Conservation (phyloP, 2,113 vertebrate genomes). For the Cyrtonyx montezumae region DNA sequence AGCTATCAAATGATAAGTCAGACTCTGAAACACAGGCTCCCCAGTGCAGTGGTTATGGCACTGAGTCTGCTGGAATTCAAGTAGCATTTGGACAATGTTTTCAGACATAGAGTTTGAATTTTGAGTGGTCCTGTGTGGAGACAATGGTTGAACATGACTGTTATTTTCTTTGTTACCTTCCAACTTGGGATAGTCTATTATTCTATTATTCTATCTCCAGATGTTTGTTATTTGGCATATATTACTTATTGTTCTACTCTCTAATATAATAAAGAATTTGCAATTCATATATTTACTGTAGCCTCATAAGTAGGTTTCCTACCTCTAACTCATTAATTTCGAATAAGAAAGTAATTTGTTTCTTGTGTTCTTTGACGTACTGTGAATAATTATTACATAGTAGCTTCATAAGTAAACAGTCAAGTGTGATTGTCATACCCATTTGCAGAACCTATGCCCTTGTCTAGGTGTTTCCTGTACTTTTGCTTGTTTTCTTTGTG, state of each 20-base stretch:
- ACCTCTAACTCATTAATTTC: neutral
- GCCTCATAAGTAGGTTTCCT: neutral
- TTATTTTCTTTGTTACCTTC: neutral
- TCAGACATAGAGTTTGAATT: too few species aligned
- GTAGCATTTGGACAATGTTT: too few species aligned
- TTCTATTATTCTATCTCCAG: neutral
- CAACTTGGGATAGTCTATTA: neutral
- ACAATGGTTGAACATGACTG: neutral
- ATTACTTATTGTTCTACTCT: neutral
- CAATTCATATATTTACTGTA: neutral
- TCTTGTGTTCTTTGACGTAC: neutral
- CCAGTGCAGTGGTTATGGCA: too few species aligned
- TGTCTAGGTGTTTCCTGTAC: neutral
- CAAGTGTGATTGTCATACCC: neutral
- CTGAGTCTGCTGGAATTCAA: too few species aligned
- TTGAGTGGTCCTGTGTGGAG: too few species aligned
- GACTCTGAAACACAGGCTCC: too few species aligned
- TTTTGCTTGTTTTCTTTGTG: neutral
- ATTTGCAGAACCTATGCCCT: neutral
- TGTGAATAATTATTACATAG: neutral
- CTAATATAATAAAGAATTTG: neutral
- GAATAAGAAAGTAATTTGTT: neutral
- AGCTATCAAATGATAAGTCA: neutral
- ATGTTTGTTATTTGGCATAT: neutral
- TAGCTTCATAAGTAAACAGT: neutral